phyloP scores from a whole-genome alignment of 2,113 vertebrate genomes.

The Caretta caretta region DNA sequence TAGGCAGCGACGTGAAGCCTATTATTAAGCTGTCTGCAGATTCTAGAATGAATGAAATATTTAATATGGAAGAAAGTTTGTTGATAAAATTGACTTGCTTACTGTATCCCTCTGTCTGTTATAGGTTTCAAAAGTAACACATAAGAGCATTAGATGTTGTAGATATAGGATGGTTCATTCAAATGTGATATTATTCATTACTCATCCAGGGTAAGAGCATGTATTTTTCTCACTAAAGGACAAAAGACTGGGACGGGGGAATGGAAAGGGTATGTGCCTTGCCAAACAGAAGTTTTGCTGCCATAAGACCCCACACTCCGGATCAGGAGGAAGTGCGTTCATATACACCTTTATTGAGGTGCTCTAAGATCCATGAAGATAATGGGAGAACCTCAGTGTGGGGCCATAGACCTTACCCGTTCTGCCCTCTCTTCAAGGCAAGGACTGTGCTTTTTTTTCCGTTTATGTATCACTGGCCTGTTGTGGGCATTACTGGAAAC shows the following conservation, averaged over 20 bases:
- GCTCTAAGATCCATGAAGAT: not conserved
- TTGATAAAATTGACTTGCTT: slow-evolving; percentile 57
- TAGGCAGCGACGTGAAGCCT: not conserved
- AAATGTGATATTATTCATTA: not conserved
- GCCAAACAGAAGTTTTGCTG: not conserved
- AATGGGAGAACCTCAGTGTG: not conserved
- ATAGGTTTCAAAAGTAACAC: not conserved
- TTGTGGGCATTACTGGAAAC: not conserved
- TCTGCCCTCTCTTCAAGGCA: not conserved
- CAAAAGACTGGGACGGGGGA: not conserved
- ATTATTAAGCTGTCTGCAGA: slow-evolving; percentile 30
- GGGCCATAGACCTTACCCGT: not conserved
- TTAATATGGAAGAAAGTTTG: slow-evolving; percentile 12
- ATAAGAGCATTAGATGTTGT: slow-evolving; percentile 1
- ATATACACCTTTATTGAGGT: not conserved
- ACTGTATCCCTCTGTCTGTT: not conserved
- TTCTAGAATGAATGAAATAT: slow-evolving; percentile 40
- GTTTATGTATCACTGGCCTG: not conserved
- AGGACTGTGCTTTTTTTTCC: not conserved
- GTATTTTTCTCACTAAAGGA: not conserved
- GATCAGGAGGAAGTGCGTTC: not conserved
- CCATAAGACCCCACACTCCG: not conserved
- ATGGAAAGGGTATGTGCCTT: not conserved
- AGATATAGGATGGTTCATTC: not conserved
- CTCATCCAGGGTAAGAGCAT: not conserved